These are phyloP conservation scores for Cynoglossus semilaevis DNA, from an alignment of 2,113 vertebrate species.

Conservation along the genomic window DNA sequence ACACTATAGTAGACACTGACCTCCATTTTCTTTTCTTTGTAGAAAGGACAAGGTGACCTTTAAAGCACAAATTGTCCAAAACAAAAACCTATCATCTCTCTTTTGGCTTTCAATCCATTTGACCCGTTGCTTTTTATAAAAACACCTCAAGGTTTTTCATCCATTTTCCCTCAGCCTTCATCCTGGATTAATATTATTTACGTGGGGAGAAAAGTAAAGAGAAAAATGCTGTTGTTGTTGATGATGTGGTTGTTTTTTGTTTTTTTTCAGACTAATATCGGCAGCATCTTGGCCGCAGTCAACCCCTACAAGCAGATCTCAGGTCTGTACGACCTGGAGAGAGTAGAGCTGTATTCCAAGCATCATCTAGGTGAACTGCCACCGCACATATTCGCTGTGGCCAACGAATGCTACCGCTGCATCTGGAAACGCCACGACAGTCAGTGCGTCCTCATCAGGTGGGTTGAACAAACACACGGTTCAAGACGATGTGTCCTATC, in stretches of 20 bases:
- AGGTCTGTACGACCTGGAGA: slow-evolving; percentile 81
- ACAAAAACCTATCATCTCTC: neutral
- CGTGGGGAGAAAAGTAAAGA: too few relatives aligned
- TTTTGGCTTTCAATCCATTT: neutral
- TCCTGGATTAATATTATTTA: slow-evolving; percentile 23
- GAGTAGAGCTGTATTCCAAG: slow-evolving; percentile 84
- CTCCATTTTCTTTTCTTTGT: slow-evolving; percentile 1
- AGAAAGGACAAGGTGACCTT: slow-evolving; percentile 6
- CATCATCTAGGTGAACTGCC: slow-evolving; percentile 88
- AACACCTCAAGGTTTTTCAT: neutral
- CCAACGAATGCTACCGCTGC: slow-evolving; percentile 92
- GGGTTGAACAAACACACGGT: slow-evolving; percentile 11
- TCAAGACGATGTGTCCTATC: too few relatives aligned
- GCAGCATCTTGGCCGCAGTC: slow-evolving; percentile 89
- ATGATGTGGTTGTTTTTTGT: too few relatives aligned
- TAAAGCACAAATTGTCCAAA: neutral
- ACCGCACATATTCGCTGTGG: slow-evolving; percentile 88
- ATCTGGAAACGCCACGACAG: slow-evolving; percentile 92
- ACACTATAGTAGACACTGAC: slow-evolving; percentile 27
- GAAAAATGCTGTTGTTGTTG: too few relatives aligned
- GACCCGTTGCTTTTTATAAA: slow-evolving; percentile 9
- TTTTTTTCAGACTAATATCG: slow-evolving; percentile 88
- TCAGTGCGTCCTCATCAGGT: slow-evolving; percentile 93
- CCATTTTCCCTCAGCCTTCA: slow-evolving; percentile 10
- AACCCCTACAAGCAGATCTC: slow-evolving; percentile 88